Percentiles rank a stretch among this genome's conserved stretches.
Conservation (phyloP, 2,888 invertebrate genomes). For the Drosophila atripex region DNA sequence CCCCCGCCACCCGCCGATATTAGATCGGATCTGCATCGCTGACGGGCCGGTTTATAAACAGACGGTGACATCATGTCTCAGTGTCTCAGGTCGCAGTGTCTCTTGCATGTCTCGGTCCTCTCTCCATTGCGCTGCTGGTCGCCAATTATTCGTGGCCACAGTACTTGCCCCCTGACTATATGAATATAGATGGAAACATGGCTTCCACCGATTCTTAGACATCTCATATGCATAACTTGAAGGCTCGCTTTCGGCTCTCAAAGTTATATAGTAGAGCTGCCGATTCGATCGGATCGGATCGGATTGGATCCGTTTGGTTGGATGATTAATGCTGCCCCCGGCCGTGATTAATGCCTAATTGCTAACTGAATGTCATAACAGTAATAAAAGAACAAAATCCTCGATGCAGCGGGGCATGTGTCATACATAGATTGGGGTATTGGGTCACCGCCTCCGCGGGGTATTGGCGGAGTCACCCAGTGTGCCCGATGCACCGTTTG, state of each 20-base stretch:
- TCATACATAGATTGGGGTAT: constrained; percentile 61
- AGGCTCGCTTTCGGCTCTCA: constrained; percentile 27
- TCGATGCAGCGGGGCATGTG: constrained; percentile 59
- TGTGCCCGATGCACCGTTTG: constrained; percentile 13
- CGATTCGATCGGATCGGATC: background rate
- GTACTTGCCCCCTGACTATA: background rate
- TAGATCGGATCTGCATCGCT: constrained; percentile 33
- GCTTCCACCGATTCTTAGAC: constrained; percentile 6
- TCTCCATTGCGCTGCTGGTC: constrained; percentile 5
- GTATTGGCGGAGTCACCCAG: constrained; percentile 2
- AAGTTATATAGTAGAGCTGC: constrained; percentile 5
- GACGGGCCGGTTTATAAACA: constrained; percentile 55
- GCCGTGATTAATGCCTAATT: constrained; percentile 75
- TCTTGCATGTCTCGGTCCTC: constrained; percentile 28
- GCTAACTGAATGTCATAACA: constrained; percentile 76
- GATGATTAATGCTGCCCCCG: constrained; percentile 45
- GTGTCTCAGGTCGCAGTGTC: constrained; percentile 3
- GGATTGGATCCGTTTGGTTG: constrained; percentile 11
- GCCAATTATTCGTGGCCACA: constrained; percentile 29
- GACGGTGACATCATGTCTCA: constrained; percentile 69
- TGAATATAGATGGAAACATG: background rate
- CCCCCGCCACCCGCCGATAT: constrained; percentile 4
- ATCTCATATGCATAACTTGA: constrained; percentile 37
- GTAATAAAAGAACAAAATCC: constrained; percentile 61
- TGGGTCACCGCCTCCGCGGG: constrained; percentile 38